These are phyloP conservation scores for Acestrorhynchus altus DNA, from an alignment of 2,797 vertebrate species.

Conservation along the genomic window DNA sequence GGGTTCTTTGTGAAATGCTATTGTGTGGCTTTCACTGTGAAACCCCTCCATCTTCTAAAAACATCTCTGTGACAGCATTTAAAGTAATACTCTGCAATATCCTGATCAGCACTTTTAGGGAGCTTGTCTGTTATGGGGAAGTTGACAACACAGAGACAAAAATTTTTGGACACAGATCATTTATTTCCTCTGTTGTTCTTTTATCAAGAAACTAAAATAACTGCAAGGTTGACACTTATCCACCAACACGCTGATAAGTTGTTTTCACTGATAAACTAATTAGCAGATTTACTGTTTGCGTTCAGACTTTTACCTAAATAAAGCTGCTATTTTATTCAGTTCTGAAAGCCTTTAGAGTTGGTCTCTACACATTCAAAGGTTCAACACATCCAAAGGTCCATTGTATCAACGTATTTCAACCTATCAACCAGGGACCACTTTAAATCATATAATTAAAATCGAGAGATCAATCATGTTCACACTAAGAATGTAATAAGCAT, in stretches of 20 bases:
- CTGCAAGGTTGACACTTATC: slow-evolving; percentile 16
- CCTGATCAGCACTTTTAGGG: slow-evolving; percentile 4
- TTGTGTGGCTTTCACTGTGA: not conserved
- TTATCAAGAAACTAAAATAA: slow-evolving; percentile 7
- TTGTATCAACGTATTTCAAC: too few species aligned
- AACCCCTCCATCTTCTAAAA: not conserved
- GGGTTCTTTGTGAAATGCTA: too few species aligned
- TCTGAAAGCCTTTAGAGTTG: not conserved
- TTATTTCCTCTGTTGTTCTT: slow-evolving; percentile 34
- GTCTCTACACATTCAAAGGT: not conserved
- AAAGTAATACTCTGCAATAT: not conserved
- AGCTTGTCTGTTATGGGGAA: too few species aligned
- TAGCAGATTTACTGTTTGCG: not conserved
- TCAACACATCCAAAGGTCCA: too few species aligned
- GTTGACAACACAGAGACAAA: slow-evolving; percentile 11
- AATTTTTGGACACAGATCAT: slow-evolving; percentile 31
- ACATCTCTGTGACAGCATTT: not conserved
- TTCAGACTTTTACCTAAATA: not conserved
- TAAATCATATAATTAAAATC: too few species aligned
- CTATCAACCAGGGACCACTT: too few species aligned
- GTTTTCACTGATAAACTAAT: slow-evolving; percentile 22
- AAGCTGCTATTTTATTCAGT: not conserved
- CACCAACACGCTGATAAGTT: slow-evolving; percentile 3
- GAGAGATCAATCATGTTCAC: too few species aligned
- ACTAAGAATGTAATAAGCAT: too few species aligned